A percentile compares a stretch with the other conserved stretches of the same genome.
Evolutionary conservation across 2,888 invertebrate genomes (phyloP).

Genomic region (Brenthis daphne): DNA sequence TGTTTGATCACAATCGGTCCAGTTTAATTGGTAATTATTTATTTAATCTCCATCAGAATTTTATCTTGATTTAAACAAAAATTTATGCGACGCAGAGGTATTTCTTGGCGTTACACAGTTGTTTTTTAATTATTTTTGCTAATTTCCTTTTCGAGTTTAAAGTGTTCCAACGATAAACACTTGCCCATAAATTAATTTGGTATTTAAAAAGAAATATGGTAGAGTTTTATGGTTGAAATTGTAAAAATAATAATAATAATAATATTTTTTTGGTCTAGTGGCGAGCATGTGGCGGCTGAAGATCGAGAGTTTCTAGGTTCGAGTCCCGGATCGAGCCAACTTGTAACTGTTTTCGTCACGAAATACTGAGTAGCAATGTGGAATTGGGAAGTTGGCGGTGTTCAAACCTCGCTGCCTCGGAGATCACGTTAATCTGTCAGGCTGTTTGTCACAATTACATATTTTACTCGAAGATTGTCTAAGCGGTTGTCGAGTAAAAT

Average conservation of each 20-base stretch:
- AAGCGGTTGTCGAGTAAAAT: too few relatives aligned
- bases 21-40: constrained; percentile 70
- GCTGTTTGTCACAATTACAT: too few relatives aligned
- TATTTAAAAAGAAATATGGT: neutral
- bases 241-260: neutral
- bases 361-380: too few relatives aligned
- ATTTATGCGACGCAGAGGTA: constrained; percentile 37
- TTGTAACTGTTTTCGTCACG: too few relatives aligned
- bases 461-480: too few relatives aligned
- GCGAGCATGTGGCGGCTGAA: too few relatives aligned
- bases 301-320: too few relatives aligned
- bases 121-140: constrained; percentile 6
- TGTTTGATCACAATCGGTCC: constrained; percentile 62
- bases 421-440: too few relatives aligned
- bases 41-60: constrained; percentile 50
- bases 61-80: constrained; percentile 43
- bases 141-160: constrained; percentile 12
- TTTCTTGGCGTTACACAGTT: constrained; percentile 4
- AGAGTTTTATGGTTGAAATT: neutral
- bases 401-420: too few relatives aligned
- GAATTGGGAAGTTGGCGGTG: too few relatives aligned
- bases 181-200: neutral
- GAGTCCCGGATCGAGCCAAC: too few relatives aligned
- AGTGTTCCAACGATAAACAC: neutral
- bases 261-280: too few relatives aligned